Base-by-base conservation (phyloP, 2,888 invertebrate genomes). In the Nomada goodeniana region DNA sequence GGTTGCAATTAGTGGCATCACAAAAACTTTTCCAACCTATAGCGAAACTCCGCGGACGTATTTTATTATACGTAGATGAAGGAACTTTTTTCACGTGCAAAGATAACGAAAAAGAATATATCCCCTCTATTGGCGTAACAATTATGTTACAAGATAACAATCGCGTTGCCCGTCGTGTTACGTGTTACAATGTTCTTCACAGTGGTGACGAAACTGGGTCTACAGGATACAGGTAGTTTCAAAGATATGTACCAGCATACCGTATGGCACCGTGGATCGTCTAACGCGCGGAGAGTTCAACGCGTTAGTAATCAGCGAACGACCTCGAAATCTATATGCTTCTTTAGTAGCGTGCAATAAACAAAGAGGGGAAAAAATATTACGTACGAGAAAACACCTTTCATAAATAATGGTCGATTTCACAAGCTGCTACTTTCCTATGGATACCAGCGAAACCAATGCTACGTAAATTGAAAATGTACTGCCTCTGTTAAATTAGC, bases 331-430 rank as follows among this genome's bases (percentile, higher is more conserved):
- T 71, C 50, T 29, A 61, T 52, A 36, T 61, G 50, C 50, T 29
- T 36, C 15, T 23, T 60, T 52, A 50, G 7, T 15, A 11, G 9
- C 20, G 50, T 18, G 60, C 60, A 36, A 36, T 18, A 13, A 61
- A 52, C 47, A 61, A 60, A 11, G 52, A 67, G 53, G 20, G 3
- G 15, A 63, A 44, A 10, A 44, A 52, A 20, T 13, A 52, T 20
- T 18, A 60, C 50, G 50, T 18, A 60, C 50, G 50, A 71, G 60
- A 71, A 61, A 61, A 60, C 60, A 20, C 11, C 50, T 71, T 36
- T 71, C 50, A 50, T 61, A 71, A 60, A 60, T 61, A 71, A 71
- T 36, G 36, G 70, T 60, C 50, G 60, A 71, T 71, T 71, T 71
- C 70, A 61, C 60, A 71, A 71, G 60, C 70, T 60, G 60, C 50